Base-by-base conservation (phyloP, 2,797 vertebrate species). In the Denticeps clupeoides region DNA sequence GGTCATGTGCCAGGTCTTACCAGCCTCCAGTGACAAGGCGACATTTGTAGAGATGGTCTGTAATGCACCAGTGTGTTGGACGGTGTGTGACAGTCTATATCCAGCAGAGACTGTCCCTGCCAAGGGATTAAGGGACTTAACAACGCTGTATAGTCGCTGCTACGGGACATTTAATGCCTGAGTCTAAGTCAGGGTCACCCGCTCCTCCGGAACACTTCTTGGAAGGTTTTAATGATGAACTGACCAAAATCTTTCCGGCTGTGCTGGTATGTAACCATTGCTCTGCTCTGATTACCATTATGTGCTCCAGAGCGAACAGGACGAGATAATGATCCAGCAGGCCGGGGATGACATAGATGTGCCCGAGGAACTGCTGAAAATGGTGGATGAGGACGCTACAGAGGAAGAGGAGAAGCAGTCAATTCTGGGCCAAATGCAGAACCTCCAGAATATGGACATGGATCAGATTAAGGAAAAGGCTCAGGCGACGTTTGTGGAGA, bases 341-440 rank as follows among this genome's bases (percentile, higher is more conserved):
- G 94, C 87, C 1, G 91, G 93, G 18, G 95, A 94, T 0, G 91
- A 97, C 0, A 90, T 98, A 53, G 91, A 87, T 1, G 75, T 99
- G 41, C 95, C 95, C 0, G 94, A 97, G 66, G 95, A 99, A 63
- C 88, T 99, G 47, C 85, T 86, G 55, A 97, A 95, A 72, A 98
- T 99, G 95, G 92, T 98, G 52, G 87, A 88, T 4, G 92, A 96
- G 62, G 95, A 99, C 8, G 89, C 93, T 62, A 91, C 87, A 0
- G 94, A 98, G 61, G 95, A 99, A 60, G 92, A 97, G 64, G 89
- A 90, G 64, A 98, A 97, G 62, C 88, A 91, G 68, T 94, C 91
- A 49, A 68, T 99, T 70, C 73, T 98, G 46, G 89, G 88, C 51
- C 91, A 96, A 68, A 64, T 99, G 60, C 91, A 96, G 68, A 94